Evolutionary conservation across 1,140 invertebrate genomes (phyloP).

Genomic region (Cherax destructor): DNA sequence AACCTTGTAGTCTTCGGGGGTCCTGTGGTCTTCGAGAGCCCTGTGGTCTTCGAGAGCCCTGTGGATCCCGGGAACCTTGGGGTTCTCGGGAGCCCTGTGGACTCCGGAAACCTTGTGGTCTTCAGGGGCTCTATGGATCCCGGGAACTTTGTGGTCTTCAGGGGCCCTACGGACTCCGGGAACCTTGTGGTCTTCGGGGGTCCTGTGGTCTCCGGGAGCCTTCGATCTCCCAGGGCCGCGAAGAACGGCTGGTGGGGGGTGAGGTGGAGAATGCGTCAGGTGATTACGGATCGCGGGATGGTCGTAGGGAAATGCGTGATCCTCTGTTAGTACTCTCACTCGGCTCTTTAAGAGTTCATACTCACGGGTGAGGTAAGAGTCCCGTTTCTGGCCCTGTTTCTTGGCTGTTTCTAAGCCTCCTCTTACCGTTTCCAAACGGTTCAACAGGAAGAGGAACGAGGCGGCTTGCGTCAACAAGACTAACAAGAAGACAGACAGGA

Average conservation of each 20-base stretch:
- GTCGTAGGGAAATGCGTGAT: not conserved
- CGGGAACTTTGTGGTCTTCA: not conserved
- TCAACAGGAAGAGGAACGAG: constrained; percentile 39
- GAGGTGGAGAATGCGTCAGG: not conserved
- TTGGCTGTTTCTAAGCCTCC: not conserved
- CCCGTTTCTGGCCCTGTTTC: not conserved
- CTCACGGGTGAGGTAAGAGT: constrained; percentile 7
- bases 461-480: constrained; percentile 24
- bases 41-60: too few relatives aligned
- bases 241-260: not conserved
- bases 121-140: not conserved
- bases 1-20: not conserved
- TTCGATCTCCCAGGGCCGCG: not conserved
- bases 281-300: not conserved
- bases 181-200: not conserved
- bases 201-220: not conserved
- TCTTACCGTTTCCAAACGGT: constrained; percentile 19
- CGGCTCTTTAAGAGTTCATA: not conserved
- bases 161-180: not conserved
- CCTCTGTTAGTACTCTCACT: not conserved
- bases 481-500: constrained; percentile 17
- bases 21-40: not conserved
- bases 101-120: not conserved
- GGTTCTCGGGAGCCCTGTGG: not conserved
- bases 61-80: not conserved